Conservation (phyloP, 2,113 vertebrate genomes). For the Rhinolophus sinicus region DNA sequence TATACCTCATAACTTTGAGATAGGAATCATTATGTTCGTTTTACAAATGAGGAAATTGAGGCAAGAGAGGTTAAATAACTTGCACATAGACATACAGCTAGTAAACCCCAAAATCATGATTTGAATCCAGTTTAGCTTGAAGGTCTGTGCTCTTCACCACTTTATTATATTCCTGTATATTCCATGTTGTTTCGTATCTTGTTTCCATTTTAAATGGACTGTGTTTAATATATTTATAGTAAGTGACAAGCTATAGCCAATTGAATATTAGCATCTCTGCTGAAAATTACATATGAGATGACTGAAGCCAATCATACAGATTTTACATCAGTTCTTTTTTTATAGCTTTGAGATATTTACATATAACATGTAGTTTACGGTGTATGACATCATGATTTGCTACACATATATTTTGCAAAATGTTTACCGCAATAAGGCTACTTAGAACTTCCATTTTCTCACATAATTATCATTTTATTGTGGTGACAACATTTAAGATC, state of each 20-base stretch:
- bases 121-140: conserved; percentile 9
- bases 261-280: background rate
- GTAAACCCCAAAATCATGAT: background rate
- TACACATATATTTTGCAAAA: background rate
- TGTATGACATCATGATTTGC: background rate
- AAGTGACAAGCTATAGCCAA: background rate
- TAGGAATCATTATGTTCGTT: background rate
- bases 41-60: conserved; percentile 34
- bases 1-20: background rate
- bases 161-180: background rate
- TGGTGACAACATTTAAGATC: conserved; percentile 1
- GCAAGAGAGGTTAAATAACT: background rate
- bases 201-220: conserved; percentile 1
- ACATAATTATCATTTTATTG: background rate
- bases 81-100: background rate
- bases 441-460: background rate
- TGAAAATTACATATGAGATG: conserved; percentile 47
- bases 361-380: background rate
- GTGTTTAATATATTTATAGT: conserved; percentile 39
- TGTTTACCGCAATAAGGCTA: background rate
- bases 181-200: conserved; percentile 17
- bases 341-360: background rate
- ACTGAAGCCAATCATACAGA: conserved; percentile 30
- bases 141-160: background rate
- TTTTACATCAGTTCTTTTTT: conserved; percentile 25